These are phyloP conservation scores for Galerucella nymphaeae DNA, from an alignment of 2,888 invertebrate genomes.

Conservation along the genomic window DNA sequence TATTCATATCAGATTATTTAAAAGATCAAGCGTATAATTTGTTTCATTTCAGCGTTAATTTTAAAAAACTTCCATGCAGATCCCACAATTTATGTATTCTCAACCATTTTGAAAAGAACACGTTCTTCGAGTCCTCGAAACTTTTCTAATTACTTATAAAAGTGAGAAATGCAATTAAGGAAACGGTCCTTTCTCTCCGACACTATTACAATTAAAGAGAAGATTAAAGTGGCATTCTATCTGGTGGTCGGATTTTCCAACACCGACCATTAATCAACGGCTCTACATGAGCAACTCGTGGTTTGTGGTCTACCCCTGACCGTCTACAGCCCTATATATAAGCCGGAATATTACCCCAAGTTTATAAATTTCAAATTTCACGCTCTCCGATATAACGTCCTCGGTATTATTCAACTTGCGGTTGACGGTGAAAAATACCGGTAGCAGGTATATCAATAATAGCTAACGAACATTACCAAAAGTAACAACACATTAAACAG, in stretches of 20 bases:
- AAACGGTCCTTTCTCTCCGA: conserved; percentile 40
- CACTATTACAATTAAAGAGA: conserved; percentile 45
- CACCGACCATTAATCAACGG: conserved; percentile 56
- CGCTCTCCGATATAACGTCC: conserved; percentile 18
- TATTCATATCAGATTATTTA: neutral
- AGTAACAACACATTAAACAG: neutral
- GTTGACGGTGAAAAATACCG: conserved; percentile 16
- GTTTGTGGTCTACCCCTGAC: conserved; percentile 55
- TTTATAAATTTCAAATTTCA: conserved; percentile 42
- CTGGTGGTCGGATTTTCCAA: conserved; percentile 52
- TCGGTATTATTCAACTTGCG: conserved; percentile 24
- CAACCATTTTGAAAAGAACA: conserved; percentile 7
- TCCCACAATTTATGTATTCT: conserved; percentile 15
- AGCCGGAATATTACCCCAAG: conserved; percentile 38
- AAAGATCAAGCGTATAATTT: neutral
- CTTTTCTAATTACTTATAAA: conserved; percentile 39
- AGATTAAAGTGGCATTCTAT: conserved; percentile 45
- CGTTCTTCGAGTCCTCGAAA: conserved; percentile 17
- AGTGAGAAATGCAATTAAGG: conserved; percentile 45
- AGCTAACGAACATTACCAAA: neutral
- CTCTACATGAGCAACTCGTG: conserved; percentile 56
- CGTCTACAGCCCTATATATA: conserved; percentile 48
- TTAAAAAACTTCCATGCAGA: conserved; percentile 5
- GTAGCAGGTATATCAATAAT: neutral
- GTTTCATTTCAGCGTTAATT: neutral